Evolutionary conservation across 2,797 vertebrate genomes (phyloP).

Genomic region (Meriones psammophilus): DNA sequence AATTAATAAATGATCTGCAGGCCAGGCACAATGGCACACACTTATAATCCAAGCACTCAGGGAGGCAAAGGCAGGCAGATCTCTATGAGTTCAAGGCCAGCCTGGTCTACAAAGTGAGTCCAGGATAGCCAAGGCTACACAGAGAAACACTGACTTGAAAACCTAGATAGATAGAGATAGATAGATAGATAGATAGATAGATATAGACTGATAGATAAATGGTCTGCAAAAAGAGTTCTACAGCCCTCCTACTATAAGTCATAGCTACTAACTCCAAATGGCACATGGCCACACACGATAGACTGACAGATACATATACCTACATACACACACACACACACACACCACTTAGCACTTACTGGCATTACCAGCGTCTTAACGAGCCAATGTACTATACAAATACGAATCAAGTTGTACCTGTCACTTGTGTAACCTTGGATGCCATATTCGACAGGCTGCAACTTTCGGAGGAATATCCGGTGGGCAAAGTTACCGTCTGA

Average conservation of each 20-base stretch:
- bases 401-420: constrained; percentile 80
- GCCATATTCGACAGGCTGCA: constrained; percentile 13
- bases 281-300: background rate
- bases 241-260: background rate
- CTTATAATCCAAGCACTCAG: too few species aligned
- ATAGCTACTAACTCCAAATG: background rate
- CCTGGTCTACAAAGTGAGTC: too few species aligned
- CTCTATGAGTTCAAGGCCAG: too few species aligned
- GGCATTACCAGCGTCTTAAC: background rate
- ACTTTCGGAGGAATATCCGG: background rate
- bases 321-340: background rate
- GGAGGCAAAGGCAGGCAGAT: too few species aligned
- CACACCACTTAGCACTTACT: background rate
- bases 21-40: too few species aligned
- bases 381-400: background rate
- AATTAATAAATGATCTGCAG: background rate
- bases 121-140: too few species aligned
- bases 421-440: constrained; percentile 60
- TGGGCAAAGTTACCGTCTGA: background rate
- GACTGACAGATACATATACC: too few species aligned
- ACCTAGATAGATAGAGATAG: too few species aligned
- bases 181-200: too few species aligned
- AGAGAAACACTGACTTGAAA: too few species aligned
- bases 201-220: too few species aligned
- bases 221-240: background rate